These are phyloP conservation scores for Cranoglanis bouderius DNA, from an alignment of 2,113 vertebrate species.

Conservation along the genomic window DNA sequence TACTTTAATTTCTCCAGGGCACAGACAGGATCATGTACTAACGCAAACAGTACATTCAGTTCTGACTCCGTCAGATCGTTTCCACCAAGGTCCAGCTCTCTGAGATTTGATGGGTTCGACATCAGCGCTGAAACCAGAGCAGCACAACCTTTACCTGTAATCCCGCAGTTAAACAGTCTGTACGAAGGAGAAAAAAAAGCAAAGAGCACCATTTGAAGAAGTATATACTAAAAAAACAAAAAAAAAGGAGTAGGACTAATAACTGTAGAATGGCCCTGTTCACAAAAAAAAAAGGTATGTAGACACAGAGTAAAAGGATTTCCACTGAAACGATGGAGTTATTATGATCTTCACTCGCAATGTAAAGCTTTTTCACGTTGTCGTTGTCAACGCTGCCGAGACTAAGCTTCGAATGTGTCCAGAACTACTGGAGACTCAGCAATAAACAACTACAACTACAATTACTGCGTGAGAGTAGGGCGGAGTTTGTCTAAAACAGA, in stretches of 20 bases:
- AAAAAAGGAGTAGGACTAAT: too few species aligned
- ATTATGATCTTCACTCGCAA: too few species aligned
- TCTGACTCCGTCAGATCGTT: not conserved
- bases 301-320: not conserved
- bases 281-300: too few species aligned
- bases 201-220: not conserved
- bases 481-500: not conserved
- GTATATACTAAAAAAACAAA: not conserved
- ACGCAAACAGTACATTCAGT: not conserved
- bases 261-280: too few species aligned
- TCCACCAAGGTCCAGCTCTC: conserved; percentile 19
- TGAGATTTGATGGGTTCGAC: conserved; percentile 1
- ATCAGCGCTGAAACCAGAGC: conserved; percentile 7
- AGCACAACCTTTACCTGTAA: not conserved
- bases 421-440: too few species aligned
- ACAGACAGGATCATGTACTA: not conserved
- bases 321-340: too few species aligned
- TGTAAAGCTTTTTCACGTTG: too few species aligned
- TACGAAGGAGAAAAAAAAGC: too few species aligned
- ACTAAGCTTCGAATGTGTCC: too few species aligned
- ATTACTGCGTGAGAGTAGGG: not conserved
- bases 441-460: too few species aligned
- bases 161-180: conserved; percentile 12
- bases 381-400: too few species aligned
- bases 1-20: not conserved